Conservation (phyloP, 2,888 invertebrate species). For the Dioctria rufipes region DNA sequence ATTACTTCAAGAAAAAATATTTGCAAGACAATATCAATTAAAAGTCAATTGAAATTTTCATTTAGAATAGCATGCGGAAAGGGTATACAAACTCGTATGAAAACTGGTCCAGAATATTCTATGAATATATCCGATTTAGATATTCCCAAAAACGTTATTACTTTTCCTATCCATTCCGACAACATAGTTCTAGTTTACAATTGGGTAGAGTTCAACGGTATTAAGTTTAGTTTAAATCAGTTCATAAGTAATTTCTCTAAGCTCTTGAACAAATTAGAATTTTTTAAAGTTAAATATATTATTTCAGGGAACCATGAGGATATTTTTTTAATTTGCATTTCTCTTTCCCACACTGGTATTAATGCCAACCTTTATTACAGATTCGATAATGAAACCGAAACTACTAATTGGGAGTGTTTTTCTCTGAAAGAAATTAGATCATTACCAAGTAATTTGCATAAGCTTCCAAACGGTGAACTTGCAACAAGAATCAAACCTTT, state of each 20-base stretch:
- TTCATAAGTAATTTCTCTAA: not conserved
- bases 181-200: not conserved
- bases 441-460: not conserved
- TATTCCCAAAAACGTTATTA: not conserved
- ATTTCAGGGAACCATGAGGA: not conserved
- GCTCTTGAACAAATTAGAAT: not conserved
- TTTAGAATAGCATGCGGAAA: not conserved
- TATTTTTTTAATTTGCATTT: no score
- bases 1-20: no score
- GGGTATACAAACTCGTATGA: not conserved
- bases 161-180: not conserved
- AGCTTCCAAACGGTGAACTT: not conserved
- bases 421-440: not conserved
- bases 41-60: not conserved
- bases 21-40: no score
- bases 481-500: conserved; percentile 12
- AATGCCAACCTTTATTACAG: no score
- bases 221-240: not conserved
- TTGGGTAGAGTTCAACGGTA: not conserved
- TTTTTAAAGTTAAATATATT: not conserved
- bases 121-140: not conserved
- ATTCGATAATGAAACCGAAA: no score
- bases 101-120: conserved; percentile 17
- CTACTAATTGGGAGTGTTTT: no score
- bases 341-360: no score